phyloP scores from a whole-genome alignment of 30 jellyfish, hydroid and myxozoan genomes.

The Cassiopea andromeda region DNA sequence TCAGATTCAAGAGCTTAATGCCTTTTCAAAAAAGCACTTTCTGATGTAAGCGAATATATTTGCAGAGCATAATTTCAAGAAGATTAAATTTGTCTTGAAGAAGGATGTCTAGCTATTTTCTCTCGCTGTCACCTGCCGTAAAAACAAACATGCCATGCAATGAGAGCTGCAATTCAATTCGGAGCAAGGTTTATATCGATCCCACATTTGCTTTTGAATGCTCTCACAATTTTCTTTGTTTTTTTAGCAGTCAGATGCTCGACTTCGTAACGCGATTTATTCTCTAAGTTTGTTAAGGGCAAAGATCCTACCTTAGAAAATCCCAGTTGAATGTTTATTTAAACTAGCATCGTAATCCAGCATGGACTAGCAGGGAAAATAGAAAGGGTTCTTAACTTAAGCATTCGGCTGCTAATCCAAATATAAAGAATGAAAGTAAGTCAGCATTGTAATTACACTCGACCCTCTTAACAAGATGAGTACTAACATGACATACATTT shows the following conservation, averaged over 20 bases:
- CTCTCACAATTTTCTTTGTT: constrained; percentile 1
- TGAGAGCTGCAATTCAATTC: constrained; percentile 3
- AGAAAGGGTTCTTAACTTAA: background rate
- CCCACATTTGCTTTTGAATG: constrained; percentile 29
- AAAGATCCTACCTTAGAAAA: background rate
- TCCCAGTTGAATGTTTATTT: background rate
- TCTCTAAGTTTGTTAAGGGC: constrained; percentile 13
- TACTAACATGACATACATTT: background rate
- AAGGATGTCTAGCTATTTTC: background rate
- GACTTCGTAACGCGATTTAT: constrained; percentile 8
- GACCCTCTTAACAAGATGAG: constrained; percentile 1
- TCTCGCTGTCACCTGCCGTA: background rate
- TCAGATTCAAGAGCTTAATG: too few species aligned
- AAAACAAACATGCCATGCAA: background rate
- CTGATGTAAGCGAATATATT: background rate
- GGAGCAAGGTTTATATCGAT: constrained; percentile 15
- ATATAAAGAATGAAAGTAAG: background rate
- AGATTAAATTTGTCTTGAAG: background rate
- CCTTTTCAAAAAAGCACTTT: background rate
- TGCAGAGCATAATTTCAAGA: background rate
- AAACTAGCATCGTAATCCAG: background rate
- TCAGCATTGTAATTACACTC: background rate
- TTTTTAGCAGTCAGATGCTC: background rate
- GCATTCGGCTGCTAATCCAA: background rate
- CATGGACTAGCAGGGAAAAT: background rate